Evolutionary conservation across 1,140 invertebrate genomes (phyloP).

Genomic region (Venturia canescens): DNA sequence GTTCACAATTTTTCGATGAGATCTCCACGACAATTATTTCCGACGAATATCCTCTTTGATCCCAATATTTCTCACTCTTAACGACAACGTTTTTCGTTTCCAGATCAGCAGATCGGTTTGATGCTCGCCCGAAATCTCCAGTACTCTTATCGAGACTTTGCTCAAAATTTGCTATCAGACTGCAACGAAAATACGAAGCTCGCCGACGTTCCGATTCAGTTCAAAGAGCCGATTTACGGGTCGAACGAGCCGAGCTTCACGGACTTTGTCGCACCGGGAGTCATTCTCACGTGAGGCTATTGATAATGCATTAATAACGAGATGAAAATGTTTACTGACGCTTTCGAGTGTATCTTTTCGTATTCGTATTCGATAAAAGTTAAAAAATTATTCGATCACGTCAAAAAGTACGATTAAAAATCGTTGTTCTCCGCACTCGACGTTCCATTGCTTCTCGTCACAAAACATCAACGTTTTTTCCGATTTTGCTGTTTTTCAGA

Average conservation of each 20-base stretch:
- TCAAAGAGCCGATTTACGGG: slow-evolving; percentile 92
- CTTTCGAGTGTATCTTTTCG: too few relatives aligned
- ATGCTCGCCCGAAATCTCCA: slow-evolving; percentile 89
- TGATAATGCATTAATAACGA: slow-evolving; percentile 50
- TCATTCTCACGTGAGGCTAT: slow-evolving; percentile 91
- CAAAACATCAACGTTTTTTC: slow-evolving; percentile 23
- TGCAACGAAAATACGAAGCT: slow-evolving; percentile 88
- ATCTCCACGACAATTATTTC: neutral
- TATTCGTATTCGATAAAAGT: too few relatives aligned
- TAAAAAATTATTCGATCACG: too few relatives aligned
- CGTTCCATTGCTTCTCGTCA: neutral
- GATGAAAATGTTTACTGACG: neutral
- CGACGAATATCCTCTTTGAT: neutral
- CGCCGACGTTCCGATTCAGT: slow-evolving; percentile 89
- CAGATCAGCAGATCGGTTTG: slow-evolving; percentile 92
- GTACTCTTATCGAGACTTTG: slow-evolving; percentile 88
- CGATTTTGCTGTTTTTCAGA: slow-evolving; percentile 74
- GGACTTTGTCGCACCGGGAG: slow-evolving; percentile 96
- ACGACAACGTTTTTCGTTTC: slow-evolving; percentile 55
- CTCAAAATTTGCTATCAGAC: slow-evolving; percentile 81
- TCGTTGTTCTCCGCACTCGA: too few relatives aligned
- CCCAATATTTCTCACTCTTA: neutral
- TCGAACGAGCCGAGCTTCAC: slow-evolving; percentile 92
- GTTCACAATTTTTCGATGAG: too few relatives aligned
- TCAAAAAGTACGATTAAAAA: too few relatives aligned